Conservation (phyloP, 2,113 vertebrate genomes). For the Gobio gobio region DNA sequence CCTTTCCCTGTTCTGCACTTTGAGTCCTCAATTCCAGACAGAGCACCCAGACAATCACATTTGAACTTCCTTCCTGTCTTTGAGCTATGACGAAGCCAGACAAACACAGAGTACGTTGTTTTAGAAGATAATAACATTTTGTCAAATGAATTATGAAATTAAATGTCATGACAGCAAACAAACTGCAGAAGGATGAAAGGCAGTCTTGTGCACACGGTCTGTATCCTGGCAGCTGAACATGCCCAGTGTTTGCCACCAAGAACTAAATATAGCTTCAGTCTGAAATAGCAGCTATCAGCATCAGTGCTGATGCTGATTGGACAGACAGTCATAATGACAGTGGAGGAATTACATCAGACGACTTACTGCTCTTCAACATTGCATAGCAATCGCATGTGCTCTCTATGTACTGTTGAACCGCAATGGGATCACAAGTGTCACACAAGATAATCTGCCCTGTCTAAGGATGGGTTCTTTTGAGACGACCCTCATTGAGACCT, state of each 20-base stretch:
- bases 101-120: slow-evolving; percentile 10
- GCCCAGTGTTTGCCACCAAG: slow-evolving; percentile 8
- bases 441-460: neutral
- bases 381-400: neutral
- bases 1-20: slow-evolving; percentile 31
- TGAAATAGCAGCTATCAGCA: slow-evolving; percentile 47
- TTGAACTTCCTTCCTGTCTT: slow-evolving; percentile 22
- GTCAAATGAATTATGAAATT: slow-evolving; percentile 5
- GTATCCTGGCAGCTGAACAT: slow-evolving; percentile 20
- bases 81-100: slow-evolving; percentile 19
- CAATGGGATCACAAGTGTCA: slow-evolving; percentile 2
- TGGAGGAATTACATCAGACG: slow-evolving; percentile 3
- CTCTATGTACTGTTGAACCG: neutral
- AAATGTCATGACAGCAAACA: slow-evolving; percentile 3
- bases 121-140: slow-evolving; percentile 31
- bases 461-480: neutral
- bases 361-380: neutral
- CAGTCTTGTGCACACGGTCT: neutral
- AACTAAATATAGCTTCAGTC: slow-evolving; percentile 50
- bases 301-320: slow-evolving; percentile 39
- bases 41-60: slow-evolving; percentile 42
- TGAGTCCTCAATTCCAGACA: slow-evolving; percentile 36
- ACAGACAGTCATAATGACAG: slow-evolving; percentile 32
- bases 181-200: neutral
- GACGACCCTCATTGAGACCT: neutral